Percentiles rank a stretch among this genome's conserved stretches.
Conservation (phyloP, 2,113 vertebrate genomes). For the Telmatochromis sp. region DNA sequence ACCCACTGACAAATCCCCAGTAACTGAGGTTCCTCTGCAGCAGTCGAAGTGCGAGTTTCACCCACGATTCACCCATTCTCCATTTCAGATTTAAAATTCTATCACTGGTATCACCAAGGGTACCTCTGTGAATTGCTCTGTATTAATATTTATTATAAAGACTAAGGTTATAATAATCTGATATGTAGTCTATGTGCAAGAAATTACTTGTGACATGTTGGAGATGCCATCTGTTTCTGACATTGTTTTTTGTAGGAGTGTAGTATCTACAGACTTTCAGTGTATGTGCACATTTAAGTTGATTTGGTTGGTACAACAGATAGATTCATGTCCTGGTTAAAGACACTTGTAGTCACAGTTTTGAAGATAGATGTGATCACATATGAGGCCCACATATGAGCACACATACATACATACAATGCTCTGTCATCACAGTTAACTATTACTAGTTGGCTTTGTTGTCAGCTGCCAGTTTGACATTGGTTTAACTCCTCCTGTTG, state of each 20-base stretch:
- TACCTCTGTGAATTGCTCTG: neutral
- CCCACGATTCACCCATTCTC: neutral
- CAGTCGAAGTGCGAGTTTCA: neutral
- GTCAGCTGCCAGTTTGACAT: neutral
- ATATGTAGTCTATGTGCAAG: neutral
- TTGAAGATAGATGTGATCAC: neutral
- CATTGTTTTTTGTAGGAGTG: neutral
- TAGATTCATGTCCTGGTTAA: neutral
- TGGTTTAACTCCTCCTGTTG: neutral
- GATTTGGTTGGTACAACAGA: neutral
- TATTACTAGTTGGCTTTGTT: neutral
- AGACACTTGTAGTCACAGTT: neutral
- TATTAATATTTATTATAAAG: slow-evolving; percentile 11
- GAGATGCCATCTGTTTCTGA: neutral
- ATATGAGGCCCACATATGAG: neutral
- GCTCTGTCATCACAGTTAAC: neutral
- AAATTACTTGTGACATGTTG: neutral
- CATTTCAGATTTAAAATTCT: neutral
- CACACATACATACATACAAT: neutral
- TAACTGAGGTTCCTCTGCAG: slow-evolving; percentile 6
- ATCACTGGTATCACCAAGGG: neutral
- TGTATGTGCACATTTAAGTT: neutral
- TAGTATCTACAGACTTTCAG: neutral
- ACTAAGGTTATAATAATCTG: neutral
- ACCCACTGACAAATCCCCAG: slow-evolving; percentile 18